These are phyloP conservation scores for Caranx melampygus DNA, from an alignment of 2,113 vertebrate species.

Conservation along the genomic window DNA sequence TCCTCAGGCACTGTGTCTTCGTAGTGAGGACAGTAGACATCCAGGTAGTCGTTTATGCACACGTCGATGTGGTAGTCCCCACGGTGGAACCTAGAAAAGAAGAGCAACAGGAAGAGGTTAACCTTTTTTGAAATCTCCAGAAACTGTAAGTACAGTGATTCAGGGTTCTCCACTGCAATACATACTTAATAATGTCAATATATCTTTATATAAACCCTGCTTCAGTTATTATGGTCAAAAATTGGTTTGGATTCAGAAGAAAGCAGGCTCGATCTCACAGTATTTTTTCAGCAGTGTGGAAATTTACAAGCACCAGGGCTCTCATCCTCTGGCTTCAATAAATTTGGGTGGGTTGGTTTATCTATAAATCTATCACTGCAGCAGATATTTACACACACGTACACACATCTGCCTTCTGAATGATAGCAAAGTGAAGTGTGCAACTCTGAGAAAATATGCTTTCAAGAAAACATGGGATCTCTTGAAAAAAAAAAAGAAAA, in stretches of 20 bases:
- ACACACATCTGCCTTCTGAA: conserved; percentile 46
- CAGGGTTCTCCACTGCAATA: neutral
- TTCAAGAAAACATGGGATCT: conserved; percentile 2
- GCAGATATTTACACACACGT: conserved; percentile 64
- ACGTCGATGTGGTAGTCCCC: conserved; percentile 98
- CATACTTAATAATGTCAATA: neutral
- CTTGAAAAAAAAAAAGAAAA: too few species aligned
- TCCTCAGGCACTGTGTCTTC: conserved; percentile 95
- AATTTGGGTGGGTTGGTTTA: conserved; percentile 50
- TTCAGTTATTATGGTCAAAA: neutral
- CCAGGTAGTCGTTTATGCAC: conserved; percentile 98
- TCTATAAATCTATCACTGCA: conserved; percentile 73
- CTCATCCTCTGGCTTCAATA: conserved; percentile 64
- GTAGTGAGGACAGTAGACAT: conserved; percentile 98
- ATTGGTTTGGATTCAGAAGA: conserved; percentile 16
- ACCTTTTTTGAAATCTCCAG: neutral
- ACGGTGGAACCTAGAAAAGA: conserved; percentile 89
- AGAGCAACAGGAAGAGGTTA: conserved; percentile 6
- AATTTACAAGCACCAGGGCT: conserved; percentile 62
- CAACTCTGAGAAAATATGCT: conserved; percentile 26
- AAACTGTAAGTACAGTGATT: neutral
- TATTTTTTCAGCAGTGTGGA: conserved; percentile 20
- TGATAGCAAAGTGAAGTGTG: conserved; percentile 31
- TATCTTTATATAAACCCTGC: neutral
- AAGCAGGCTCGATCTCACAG: conserved; percentile 17